These are phyloP conservation scores for Elaphurus davidianus DNA, from an alignment of 2,113 vertebrate species.

Conservation along the genomic window DNA sequence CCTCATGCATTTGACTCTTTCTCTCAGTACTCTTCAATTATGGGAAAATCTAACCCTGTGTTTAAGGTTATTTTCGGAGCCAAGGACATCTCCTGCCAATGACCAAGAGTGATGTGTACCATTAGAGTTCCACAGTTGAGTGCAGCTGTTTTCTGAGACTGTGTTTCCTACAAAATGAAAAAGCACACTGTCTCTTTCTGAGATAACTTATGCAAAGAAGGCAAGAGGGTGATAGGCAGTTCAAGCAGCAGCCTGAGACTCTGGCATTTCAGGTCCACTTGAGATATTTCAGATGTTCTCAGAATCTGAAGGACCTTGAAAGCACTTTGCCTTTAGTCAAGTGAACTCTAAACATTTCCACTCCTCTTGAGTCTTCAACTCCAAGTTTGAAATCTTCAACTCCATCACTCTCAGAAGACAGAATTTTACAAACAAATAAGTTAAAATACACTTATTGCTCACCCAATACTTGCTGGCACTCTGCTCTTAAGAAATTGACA, in stretches of 20 bases:
- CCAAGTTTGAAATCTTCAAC: neutral
- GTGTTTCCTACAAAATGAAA: slow-evolving; percentile 41
- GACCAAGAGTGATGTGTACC: slow-evolving; percentile 62
- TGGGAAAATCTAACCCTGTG: slow-evolving; percentile 56
- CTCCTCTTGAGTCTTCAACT: neutral
- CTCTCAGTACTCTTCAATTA: slow-evolving; percentile 56
- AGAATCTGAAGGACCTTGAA: neutral
- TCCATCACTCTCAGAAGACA: slow-evolving; percentile 26
- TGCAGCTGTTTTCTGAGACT: slow-evolving; percentile 70
- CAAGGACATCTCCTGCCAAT: slow-evolving; percentile 74
- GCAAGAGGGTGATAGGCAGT: neutral
- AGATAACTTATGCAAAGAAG: neutral
- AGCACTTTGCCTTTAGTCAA: neutral
- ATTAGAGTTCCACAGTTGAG: slow-evolving; percentile 58
- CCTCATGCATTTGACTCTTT: slow-evolving; percentile 32
- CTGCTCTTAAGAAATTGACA: neutral
- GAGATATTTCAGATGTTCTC: neutral
- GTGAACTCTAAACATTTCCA: neutral
- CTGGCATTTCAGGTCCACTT: neutral
- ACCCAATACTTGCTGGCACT: neutral
- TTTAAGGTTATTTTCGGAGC: slow-evolving; percentile 72
- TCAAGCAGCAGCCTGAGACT: neutral
- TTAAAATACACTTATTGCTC: neutral
- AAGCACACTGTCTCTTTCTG: slow-evolving; percentile 1
- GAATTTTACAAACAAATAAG: neutral